Conservation (phyloP, 2,888 invertebrate species). For the Rambutsinella grinnellia region DNA sequence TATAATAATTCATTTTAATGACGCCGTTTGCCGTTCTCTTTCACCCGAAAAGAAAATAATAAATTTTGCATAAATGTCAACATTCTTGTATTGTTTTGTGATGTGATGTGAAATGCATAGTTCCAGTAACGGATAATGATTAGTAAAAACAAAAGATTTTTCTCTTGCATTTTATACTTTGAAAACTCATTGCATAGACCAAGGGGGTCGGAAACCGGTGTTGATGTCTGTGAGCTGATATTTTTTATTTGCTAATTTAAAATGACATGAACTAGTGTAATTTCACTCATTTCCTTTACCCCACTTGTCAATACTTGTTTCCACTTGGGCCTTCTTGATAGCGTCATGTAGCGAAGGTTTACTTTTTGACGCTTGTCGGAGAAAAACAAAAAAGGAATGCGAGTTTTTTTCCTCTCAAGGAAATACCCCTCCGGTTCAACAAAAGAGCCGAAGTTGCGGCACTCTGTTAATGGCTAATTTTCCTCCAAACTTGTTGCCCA, state of each 20-base stretch:
- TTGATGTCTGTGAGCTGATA: slow-evolving; percentile 35
- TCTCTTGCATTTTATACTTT: not conserved
- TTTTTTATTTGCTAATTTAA: slow-evolving; percentile 55
- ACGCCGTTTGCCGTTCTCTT: not conserved
- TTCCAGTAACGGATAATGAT: no score
- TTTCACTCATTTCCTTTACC: slow-evolving; percentile 54
- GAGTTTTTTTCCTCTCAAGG: slow-evolving; percentile 1
- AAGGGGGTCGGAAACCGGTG: slow-evolving; percentile 59
- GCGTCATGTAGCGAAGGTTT: slow-evolving; percentile 48
- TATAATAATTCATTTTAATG: slow-evolving; percentile 29
- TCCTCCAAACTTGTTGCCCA: not conserved
- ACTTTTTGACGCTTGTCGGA: slow-evolving; percentile 41
- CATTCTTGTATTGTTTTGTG: not conserved
- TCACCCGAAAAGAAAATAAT: no score
- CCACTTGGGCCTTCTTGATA: slow-evolving; percentile 40
- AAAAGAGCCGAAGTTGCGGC: no score
- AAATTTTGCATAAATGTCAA: no score
- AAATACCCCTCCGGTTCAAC: no score
- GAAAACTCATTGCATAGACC: slow-evolving; percentile 30
- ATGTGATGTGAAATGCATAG: no score
- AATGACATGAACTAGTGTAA: slow-evolving; percentile 59
- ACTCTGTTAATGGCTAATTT: not conserved
- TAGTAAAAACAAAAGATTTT: no score
- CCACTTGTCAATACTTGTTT: slow-evolving; percentile 56
- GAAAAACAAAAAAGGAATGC: no score